These are phyloP conservation scores for Sterna hirundo DNA, from an alignment of 2,113 vertebrate species.

Conservation along the genomic window DNA sequence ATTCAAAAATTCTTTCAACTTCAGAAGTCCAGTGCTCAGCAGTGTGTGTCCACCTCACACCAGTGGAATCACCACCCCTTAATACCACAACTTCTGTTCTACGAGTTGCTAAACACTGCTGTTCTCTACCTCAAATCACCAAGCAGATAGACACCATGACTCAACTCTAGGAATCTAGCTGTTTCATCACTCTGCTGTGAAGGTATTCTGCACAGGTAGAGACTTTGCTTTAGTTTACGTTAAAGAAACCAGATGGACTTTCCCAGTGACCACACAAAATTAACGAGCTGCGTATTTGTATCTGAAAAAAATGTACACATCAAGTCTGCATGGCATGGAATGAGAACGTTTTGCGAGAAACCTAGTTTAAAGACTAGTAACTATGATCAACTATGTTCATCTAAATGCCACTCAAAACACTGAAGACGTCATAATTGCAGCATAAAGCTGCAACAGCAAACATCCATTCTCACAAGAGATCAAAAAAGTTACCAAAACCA, in stretches of 20 bases:
- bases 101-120: neutral
- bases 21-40: neutral
- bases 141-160: neutral
- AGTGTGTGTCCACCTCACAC: neutral
- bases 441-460: neutral
- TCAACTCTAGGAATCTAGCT: neutral
- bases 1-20: neutral
- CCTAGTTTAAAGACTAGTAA: neutral
- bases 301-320: neutral
- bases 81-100: neutral
- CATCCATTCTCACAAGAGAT: neutral
- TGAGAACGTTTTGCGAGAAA: neutral
- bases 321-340: neutral
- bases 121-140: neutral
- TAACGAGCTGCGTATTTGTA: neutral
- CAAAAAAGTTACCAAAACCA: neutral
- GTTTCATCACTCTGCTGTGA: neutral
- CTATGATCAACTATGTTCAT: neutral
- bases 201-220: neutral
- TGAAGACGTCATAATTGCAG: neutral
- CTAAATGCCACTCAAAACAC: neutral
- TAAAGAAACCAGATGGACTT: neutral
- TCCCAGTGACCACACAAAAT: neutral
- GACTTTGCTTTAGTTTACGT: neutral
- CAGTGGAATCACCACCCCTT: neutral